Evolutionary conservation across 1,140 invertebrate genomes (phyloP).

Genomic region (Cydia fagiglandana): DNA sequence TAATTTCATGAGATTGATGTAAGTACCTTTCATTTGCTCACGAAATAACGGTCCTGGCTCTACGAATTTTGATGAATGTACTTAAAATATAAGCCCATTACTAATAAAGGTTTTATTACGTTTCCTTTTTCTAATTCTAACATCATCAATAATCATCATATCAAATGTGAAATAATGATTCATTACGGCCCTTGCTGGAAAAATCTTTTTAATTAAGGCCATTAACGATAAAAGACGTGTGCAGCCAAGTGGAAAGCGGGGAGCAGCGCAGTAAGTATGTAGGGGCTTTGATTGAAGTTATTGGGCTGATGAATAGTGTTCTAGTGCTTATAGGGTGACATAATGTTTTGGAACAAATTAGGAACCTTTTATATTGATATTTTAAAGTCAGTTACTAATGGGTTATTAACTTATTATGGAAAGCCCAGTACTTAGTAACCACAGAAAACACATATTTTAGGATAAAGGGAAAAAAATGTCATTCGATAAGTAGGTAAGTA

Average conservation of each 20-base stretch:
- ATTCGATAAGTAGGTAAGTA: too few relatives aligned
- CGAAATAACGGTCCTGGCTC: too few relatives aligned
- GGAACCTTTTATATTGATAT: background rate
- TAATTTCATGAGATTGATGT: too few relatives aligned
- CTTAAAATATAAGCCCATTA: background rate
- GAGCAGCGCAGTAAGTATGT: background rate
- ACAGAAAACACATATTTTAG: too few relatives aligned
- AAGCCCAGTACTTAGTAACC: too few relatives aligned
- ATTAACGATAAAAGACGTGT: slow-evolving; percentile 33
- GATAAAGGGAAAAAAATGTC: too few relatives aligned
- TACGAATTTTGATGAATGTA: background rate
- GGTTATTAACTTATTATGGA: too few relatives aligned
- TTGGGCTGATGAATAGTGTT: slow-evolving; percentile 5
- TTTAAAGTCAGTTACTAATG: too few relatives aligned
- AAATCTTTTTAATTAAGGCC: slow-evolving; percentile 32
- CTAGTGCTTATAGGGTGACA: background rate
- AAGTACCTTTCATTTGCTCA: too few relatives aligned
- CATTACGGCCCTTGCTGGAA: slow-evolving; percentile 22
- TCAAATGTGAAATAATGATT: slow-evolving; percentile 33
- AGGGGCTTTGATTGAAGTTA: slow-evolving; percentile 22
- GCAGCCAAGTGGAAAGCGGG: slow-evolving; percentile 27
- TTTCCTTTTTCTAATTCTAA: background rate
- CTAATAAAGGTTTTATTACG: background rate
- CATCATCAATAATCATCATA: slow-evolving; percentile 25
- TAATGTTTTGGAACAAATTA: background rate